A percentile compares a stretch with the other conserved stretches of the same genome.
phyloP scores from a whole-genome alignment of 2,797 vertebrate genomes.

The Anomalospiza imberbis region DNA sequence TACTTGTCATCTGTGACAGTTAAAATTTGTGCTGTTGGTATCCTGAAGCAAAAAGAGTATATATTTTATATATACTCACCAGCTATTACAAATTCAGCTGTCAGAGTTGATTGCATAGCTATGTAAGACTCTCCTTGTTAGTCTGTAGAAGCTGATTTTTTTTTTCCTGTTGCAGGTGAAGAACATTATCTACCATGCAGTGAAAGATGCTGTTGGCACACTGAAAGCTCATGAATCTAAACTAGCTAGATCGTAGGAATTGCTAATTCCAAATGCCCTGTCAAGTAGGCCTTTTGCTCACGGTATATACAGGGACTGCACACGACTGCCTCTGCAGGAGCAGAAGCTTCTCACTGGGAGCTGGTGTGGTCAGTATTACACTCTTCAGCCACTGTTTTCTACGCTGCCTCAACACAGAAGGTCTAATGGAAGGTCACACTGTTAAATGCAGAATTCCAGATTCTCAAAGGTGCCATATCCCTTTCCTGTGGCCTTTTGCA shows the following conservation, averaged over 20 bases:
- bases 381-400: conserved; percentile 77
- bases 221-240: conserved; percentile 96
- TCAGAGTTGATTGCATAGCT: not conserved
- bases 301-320: conserved; percentile 65
- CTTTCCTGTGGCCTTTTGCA: conserved; percentile 75
- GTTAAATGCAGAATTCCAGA: conserved; percentile 69
- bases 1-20: not conserved
- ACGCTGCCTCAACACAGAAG: conserved; percentile 75
- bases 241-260: conserved; percentile 87
- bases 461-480: conserved; percentile 70
- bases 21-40: not conserved
- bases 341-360: conserved; percentile 68
- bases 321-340: conserved; percentile 64
- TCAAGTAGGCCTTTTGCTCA: conserved; percentile 71
- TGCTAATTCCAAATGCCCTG: conserved; percentile 55
- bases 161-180: conserved; percentile 86
- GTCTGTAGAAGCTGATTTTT: not conserved
- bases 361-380: conserved; percentile 76
- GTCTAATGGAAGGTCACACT: conserved; percentile 68
- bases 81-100: not conserved
- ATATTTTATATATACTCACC: not conserved
- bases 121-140: not conserved
- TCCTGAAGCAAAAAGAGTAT: not conserved
- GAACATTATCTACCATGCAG: conserved; percentile 99
- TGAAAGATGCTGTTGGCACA: conserved; percentile 98